Base-by-base conservation (phyloP, 2,113 vertebrate species). In the Gnathonemus longibarbis region DNA sequence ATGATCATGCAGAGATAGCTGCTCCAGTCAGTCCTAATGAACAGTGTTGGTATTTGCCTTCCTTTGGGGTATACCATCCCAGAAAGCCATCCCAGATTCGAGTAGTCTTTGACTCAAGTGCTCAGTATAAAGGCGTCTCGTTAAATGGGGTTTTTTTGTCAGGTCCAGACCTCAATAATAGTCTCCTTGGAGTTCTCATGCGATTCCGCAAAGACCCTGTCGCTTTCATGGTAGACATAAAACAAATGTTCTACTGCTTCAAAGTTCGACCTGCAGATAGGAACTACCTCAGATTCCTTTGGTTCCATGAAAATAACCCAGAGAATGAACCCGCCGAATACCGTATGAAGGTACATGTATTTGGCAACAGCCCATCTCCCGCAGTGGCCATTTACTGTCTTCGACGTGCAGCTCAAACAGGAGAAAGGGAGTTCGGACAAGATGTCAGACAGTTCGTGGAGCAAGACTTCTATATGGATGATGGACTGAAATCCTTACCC, bases 301-400 rank as follows among this genome's bases (percentile, higher is more conserved):
- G 89, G 92, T 87, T 87, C 31, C 8, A 62, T 6, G 62, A 90
- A 15, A 90, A 91, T 46, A 91, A 92, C 52, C 2, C 53, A n/a
- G 42, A 46, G 8, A 80, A 89, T 39, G 62, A 70, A 0, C 5
- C 91, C 19, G 48, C 91, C 13, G 91, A 91, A 4, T 91, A 92
- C 87, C 48, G 91, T 5, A 92, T 92, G 91, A 91, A 88, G 13
- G 89, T 89, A 92, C 27, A 62, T 91, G 5, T 49, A 19, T 49
- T 49, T 49, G 49, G 49, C 49, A 49, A 49, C 49, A 49, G 10
- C 49, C 49, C 49, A 49, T 49, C 49, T 49, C 62, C 58, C 0
- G 85, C 58, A 13, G 66, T 90, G 19, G 90, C 90, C 3, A 88
- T 84, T 0, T 91, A 91, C 46, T 27, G 91, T 27, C 53, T 91